Evolutionary conservation across 2,888 invertebrate species (phyloP).

Genomic region (Lasioglossum oenotherae): DNA sequence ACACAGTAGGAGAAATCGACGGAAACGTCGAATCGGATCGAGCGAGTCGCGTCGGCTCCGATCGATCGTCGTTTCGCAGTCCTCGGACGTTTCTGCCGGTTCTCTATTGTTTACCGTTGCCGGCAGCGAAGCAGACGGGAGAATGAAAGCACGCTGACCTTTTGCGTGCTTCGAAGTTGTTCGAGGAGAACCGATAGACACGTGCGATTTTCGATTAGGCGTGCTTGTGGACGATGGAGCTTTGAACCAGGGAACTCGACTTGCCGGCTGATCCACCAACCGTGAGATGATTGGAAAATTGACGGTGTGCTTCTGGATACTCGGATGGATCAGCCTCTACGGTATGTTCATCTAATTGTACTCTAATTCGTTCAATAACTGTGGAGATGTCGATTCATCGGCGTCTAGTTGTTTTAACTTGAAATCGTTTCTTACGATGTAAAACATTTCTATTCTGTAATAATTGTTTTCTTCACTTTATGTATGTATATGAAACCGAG

Average conservation of each 20-base stretch:
- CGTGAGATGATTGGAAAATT: constrained; percentile 82
- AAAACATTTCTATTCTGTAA: not conserved
- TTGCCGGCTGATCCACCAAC: constrained; percentile 54
- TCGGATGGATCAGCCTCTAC: constrained; percentile 78
- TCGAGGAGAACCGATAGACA: constrained; percentile 22
- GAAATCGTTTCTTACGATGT: not conserved
- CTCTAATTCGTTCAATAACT: not conserved
- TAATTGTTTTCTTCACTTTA: not conserved
- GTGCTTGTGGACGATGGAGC: constrained; percentile 52
- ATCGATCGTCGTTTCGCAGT: constrained; percentile 16
- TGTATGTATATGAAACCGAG: not conserved
- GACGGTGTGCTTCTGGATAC: constrained; percentile 78
- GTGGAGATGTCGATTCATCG: not conserved
- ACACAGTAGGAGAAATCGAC: constrained; percentile 27
- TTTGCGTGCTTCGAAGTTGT: not conserved
- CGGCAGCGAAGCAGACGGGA: constrained; percentile 10
- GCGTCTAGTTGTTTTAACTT: not conserved
- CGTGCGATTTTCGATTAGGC: constrained; percentile 43
- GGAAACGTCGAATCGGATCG: not conserved
- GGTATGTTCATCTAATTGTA: constrained; percentile 71
- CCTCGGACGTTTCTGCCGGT: not conserved
- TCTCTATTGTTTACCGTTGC: not conserved
- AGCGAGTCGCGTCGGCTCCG: constrained; percentile 19
- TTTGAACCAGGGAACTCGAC: constrained; percentile 55
- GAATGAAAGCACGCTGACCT: constrained; percentile 46